These are phyloP conservation scores for Hermetia illucens DNA, from an alignment of 1,140 invertebrate species.

Conservation along the genomic window DNA sequence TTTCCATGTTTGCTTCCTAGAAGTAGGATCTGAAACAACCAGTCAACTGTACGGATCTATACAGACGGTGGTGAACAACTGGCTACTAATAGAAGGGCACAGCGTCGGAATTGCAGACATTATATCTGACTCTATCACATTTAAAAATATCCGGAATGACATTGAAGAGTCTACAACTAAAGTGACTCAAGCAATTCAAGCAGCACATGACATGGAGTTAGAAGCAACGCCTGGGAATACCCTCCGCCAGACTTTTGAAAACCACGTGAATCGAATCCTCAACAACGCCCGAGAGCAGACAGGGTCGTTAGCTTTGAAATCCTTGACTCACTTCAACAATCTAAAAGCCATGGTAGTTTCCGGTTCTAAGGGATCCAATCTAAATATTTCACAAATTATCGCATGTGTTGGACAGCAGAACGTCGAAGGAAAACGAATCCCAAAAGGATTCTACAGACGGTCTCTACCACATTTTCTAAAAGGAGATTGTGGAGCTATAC, in stretches of 20 bases:
- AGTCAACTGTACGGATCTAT: constrained; percentile 64
- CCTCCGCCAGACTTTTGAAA: constrained; percentile 54
- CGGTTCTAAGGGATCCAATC: constrained; percentile 53
- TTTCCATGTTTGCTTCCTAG: constrained; percentile 55
- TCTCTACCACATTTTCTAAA: constrained; percentile 57
- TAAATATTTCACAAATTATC: constrained; percentile 48
- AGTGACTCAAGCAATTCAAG: neutral
- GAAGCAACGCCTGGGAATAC: neutral
- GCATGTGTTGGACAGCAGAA: constrained; percentile 59
- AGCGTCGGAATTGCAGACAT: constrained; percentile 66
- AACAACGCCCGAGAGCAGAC: constrained; percentile 57
- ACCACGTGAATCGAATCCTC: constrained; percentile 47
- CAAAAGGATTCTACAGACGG: constrained; percentile 51
- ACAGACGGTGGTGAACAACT: constrained; percentile 65
- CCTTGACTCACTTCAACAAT: constrained; percentile 56
- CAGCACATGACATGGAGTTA: neutral
- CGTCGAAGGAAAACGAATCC: constrained; percentile 56
- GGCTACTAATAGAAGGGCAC: constrained; percentile 58
- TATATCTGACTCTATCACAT: constrained; percentile 64
- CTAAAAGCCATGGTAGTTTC: constrained; percentile 58
- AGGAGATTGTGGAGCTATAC: constrained; percentile 53
- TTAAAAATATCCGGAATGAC: constrained; percentile 57
- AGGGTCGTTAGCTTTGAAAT: constrained; percentile 62
- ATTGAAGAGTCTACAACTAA: constrained; percentile 46
- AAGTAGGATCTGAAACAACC: constrained; percentile 53